phyloP scores from a whole-genome alignment of 2,888 invertebrate genomes.

The Sycophila texana region DNA sequence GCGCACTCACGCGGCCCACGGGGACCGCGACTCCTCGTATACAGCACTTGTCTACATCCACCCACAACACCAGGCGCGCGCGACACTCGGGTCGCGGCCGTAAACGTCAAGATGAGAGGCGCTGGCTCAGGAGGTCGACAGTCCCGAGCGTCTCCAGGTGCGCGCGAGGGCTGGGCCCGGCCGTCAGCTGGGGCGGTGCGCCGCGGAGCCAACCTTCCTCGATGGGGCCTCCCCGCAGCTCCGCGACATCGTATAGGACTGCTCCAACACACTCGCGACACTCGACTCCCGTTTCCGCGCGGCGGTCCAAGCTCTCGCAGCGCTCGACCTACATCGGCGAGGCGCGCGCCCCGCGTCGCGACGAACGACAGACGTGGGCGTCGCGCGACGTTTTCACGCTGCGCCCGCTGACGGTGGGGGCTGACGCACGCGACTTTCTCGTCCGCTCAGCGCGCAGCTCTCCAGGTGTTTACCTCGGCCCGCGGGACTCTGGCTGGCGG shows the following conservation, averaged over 20 bases:
- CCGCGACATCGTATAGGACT: conserved; percentile 13
- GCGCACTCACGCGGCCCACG: conserved; percentile 14
- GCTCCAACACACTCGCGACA: neutral
- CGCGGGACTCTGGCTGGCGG: too few species aligned
- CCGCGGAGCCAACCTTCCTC: too few species aligned
- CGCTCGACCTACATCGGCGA: neutral
- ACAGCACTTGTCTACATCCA: neutral
- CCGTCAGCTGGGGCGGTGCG: neutral
- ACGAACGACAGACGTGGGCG: neutral
- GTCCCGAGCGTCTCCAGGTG: too few species aligned
- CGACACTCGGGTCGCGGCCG: neutral
- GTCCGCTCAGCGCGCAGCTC: too few species aligned
- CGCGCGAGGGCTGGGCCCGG: neutral
- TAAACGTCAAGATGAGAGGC: neutral
- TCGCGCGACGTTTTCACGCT: too few species aligned
- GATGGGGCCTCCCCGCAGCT: too few species aligned
- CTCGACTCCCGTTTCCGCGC: conserved; percentile 15
- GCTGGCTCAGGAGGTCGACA: neutral
- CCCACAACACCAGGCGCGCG: neutral
- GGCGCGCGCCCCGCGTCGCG: neutral
- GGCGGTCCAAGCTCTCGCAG: conserved; percentile 9
- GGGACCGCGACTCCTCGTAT: conserved; percentile 6
- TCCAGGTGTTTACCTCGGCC: too few species aligned
- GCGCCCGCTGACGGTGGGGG: too few species aligned
- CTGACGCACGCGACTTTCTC: too few species aligned